phyloP scores from a whole-genome alignment of 2,113 vertebrate genomes.

The Argyrosomus japonicus region DNA sequence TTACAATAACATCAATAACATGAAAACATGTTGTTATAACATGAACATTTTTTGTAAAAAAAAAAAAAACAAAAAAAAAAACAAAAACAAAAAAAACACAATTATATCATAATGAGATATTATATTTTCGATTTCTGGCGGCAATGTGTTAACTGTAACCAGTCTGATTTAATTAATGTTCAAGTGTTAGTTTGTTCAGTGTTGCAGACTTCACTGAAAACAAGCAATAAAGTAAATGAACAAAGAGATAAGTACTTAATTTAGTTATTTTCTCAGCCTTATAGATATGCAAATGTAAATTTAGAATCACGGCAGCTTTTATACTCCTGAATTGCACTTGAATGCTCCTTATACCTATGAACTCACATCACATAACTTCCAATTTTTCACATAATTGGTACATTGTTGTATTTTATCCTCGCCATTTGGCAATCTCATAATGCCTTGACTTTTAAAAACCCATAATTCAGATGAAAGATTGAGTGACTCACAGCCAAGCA shows the following conservation, averaged over 20 bases:
- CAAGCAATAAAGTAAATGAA: background rate
- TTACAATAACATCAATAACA: background rate
- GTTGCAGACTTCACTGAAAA: background rate
- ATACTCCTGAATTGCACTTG: constrained; percentile 4
- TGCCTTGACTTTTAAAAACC: constrained; percentile 79
- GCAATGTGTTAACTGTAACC: background rate
- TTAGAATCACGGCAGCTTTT: constrained; percentile 16
- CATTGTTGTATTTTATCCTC: constrained; percentile 70
- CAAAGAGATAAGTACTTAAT: background rate
- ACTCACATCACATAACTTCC: constrained; percentile 38
- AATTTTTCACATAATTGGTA: constrained; percentile 55
- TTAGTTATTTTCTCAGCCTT: background rate
- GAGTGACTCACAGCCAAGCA: constrained; percentile 67
- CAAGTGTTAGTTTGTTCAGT: background rate
- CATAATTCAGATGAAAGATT: constrained; percentile 75
- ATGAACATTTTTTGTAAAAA: background rate
- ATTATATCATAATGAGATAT: no score
- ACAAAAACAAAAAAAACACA: no score
- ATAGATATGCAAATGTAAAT: constrained; percentile 27
- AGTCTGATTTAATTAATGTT: background rate
- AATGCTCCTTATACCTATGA: constrained; percentile 19
- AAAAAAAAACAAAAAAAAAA: no score
- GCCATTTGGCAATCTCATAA: constrained; percentile 71
- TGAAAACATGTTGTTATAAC: background rate
- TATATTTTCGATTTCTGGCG: no score